These are phyloP conservation scores for Plemyria rubiginata DNA, from an alignment of 2,888 invertebrate genomes.

Conservation along the genomic window DNA sequence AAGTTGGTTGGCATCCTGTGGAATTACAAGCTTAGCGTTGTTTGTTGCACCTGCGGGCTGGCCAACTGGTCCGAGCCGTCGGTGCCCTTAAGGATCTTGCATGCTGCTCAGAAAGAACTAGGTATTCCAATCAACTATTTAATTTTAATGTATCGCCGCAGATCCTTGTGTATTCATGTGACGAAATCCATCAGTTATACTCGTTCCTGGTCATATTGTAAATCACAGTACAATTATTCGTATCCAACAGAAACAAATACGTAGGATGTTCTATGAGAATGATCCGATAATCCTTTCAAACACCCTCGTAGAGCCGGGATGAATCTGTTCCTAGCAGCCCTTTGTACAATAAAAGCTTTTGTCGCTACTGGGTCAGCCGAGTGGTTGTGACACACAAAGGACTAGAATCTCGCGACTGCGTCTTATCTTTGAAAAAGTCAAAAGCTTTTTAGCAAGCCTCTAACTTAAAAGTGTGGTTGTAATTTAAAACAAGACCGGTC, in stretches of 20 bases:
- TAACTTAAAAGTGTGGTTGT: slow-evolving; percentile 30
- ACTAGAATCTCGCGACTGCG: slow-evolving; percentile 39
- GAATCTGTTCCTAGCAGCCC: slow-evolving; percentile 27
- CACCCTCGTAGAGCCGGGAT: slow-evolving; percentile 17
- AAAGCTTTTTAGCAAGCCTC: slow-evolving; percentile 31
- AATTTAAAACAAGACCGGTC: slow-evolving; percentile 39
- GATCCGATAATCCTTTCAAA: slow-evolving; percentile 20
- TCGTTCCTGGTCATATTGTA: neutral
- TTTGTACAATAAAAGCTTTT: slow-evolving; percentile 37
- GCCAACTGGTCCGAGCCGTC: slow-evolving; percentile 20
- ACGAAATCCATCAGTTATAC: slow-evolving; percentile 1
- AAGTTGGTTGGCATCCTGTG: slow-evolving; percentile 29
- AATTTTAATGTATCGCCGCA: too few species aligned
- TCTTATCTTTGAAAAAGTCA: slow-evolving; percentile 29
- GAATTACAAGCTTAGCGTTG: slow-evolving; percentile 33
- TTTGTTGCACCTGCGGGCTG: slow-evolving; percentile 31
- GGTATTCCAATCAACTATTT: neutral
- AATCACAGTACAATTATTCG: too few species aligned
- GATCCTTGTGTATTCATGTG: too few species aligned
- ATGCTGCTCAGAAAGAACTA: neutral
- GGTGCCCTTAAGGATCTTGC: slow-evolving; percentile 24
- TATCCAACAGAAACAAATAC: neutral
- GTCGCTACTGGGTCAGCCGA: slow-evolving; percentile 36
- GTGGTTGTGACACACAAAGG: slow-evolving; percentile 35
- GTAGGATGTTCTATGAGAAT: slow-evolving; percentile 4